phyloP scores from a whole-genome alignment of 2,797 vertebrate species.

The Gallirallus australis region DNA sequence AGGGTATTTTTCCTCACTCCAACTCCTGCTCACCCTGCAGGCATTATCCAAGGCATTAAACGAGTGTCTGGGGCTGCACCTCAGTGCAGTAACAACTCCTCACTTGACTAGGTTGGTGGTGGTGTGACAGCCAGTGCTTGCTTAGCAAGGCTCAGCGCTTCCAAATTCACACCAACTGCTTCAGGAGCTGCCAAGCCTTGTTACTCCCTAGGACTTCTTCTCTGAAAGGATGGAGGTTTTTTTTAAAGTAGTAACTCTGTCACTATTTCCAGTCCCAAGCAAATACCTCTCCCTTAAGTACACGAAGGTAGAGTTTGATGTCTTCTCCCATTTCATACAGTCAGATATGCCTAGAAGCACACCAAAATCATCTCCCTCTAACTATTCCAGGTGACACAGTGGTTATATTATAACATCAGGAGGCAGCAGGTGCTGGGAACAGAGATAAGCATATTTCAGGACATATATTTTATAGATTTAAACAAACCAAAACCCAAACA shows the following conservation, averaged over 20 bases:
- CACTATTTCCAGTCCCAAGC: not conserved
- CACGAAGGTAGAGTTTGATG: not conserved
- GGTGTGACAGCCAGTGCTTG: rapidly evolving
- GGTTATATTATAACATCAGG: not conserved
- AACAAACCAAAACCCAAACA: no score
- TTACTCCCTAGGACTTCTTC: not conserved
- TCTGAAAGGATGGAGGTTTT: not conserved
- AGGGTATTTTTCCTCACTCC: not conserved
- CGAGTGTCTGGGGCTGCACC: not conserved
- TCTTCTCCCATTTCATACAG: not conserved
- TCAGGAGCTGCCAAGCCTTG: not conserved
- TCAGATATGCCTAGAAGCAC: not conserved
- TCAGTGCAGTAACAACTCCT: not conserved
- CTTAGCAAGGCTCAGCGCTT: not conserved
- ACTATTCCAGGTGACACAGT: not conserved
- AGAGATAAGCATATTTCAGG: not conserved
- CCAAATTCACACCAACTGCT: not conserved
- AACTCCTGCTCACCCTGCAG: not conserved
- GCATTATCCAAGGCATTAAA: not conserved
- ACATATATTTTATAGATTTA: no score
- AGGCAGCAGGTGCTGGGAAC: not conserved
- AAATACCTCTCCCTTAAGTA: not conserved
- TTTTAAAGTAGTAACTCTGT: not conserved
- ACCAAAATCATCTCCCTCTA: not conserved
- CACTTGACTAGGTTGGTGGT: rapidly evolving